These are phyloP conservation scores for Dendrocincla tyrannina DNA, from an alignment of 2,797 vertebrate species.

Conservation along the genomic window DNA sequence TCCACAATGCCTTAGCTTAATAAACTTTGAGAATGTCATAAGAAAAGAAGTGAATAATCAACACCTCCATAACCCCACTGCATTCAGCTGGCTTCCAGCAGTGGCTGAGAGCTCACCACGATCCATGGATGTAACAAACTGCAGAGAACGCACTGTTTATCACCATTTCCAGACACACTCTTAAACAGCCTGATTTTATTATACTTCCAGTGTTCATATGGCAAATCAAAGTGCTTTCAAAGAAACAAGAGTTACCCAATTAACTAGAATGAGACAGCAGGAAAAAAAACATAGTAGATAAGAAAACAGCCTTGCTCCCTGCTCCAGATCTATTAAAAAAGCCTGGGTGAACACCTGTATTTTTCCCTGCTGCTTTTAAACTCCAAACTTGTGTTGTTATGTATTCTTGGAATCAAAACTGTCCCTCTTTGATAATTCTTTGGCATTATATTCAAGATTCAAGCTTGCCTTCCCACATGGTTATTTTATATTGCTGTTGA, in stretches of 20 bases:
- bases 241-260: slow-evolving; percentile 45
- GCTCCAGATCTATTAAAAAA: neutral
- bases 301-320: neutral
- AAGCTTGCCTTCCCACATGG: rapidly evolving
- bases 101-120: neutral
- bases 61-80: neutral
- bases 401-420: neutral
- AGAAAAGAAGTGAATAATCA: neutral
- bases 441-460: neutral
- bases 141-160: slow-evolving; percentile 15
- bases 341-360: neutral
- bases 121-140: neutral
- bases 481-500: neutral
- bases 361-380: neutral
- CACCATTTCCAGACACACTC: slow-evolving; percentile 57
- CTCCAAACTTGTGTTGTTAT: neutral
- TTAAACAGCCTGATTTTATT: slow-evolving; percentile 63
- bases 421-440: neutral
- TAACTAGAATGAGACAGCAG: slow-evolving; percentile 36
- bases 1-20: neutral
- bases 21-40: neutral
- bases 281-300: neutral
- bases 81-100: neutral
- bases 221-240: slow-evolving; percentile 54
- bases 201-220: slow-evolving; percentile 40